phyloP scores from a whole-genome alignment of 2,888 invertebrate genomes.

The Protophormia terraenovae region DNA sequence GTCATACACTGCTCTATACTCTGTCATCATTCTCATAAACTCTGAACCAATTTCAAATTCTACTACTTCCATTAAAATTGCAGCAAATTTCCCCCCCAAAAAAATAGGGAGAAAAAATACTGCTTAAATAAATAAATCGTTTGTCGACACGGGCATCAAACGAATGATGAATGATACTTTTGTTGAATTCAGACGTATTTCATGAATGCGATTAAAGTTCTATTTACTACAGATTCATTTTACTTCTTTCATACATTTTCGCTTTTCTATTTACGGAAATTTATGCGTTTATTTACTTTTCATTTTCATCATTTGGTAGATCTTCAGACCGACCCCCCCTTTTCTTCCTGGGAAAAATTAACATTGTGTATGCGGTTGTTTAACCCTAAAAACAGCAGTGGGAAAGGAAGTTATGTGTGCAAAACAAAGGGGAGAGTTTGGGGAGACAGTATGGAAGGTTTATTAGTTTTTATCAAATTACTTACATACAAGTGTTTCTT shows the following conservation, averaged over 20 bases:
- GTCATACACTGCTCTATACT: background rate
- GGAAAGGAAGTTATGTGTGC: background rate
- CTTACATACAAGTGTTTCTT: background rate
- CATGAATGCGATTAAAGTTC: constrained; percentile 62
- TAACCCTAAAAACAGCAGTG: background rate
- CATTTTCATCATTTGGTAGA: constrained; percentile 24
- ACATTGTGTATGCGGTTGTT: background rate
- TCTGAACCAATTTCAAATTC: background rate
- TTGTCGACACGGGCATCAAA: constrained; percentile 44
- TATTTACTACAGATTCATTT: constrained; percentile 43
- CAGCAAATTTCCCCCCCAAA: background rate
- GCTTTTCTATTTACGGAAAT: constrained; percentile 24
- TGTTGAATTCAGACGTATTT: background rate
- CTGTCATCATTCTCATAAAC: constrained; percentile 17
- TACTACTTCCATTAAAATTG: background rate
- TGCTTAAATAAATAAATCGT: constrained; percentile 24
- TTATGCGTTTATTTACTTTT: constrained; percentile 46
- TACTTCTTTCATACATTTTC: constrained; percentile 18
- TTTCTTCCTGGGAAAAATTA: background rate
- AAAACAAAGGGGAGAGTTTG: too few species aligned
- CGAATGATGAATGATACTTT: constrained; percentile 58
- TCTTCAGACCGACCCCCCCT: too few species aligned
- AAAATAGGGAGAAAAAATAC: background rate
- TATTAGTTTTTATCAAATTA: constrained; percentile 43
- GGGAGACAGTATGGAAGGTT: too few species aligned